These are phyloP conservation scores for Drosophila ananassae DNA, from an alignment of 1,140 invertebrate species.

Conservation along the genomic window DNA sequence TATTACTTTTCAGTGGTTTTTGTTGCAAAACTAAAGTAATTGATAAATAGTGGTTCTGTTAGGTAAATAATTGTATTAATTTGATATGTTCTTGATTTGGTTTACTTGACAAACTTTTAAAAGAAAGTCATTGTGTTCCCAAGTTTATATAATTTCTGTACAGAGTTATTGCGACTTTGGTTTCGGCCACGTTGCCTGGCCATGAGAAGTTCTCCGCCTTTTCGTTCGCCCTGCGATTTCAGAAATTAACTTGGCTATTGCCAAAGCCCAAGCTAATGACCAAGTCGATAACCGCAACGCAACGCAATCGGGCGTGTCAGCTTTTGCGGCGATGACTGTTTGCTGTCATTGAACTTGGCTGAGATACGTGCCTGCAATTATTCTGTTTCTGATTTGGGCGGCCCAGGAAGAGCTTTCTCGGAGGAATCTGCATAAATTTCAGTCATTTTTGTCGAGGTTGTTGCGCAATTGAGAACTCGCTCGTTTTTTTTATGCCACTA, in stretches of 20 bases:
- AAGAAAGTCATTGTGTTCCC: too few relatives aligned
- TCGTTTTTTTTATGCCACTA: conserved; percentile 32
- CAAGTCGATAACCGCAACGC: conserved; percentile 56
- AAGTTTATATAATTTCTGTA: too few relatives aligned
- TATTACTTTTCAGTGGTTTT: not conserved
- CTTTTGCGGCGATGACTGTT: conserved; percentile 30
- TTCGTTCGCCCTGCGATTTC: too few relatives aligned
- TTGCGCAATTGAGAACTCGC: conserved; percentile 56
- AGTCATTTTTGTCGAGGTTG: not conserved
- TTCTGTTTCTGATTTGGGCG: conserved; percentile 37
- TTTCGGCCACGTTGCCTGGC: conserved; percentile 26
- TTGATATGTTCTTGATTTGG: not conserved
- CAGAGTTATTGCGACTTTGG: conserved; percentile 26
- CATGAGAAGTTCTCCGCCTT: conserved; percentile 13
- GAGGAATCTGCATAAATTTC: conserved; percentile 50
- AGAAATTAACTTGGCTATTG: conserved; percentile 47
- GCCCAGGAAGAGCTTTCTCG: conserved; percentile 13
- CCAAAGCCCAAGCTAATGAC: conserved; percentile 59
- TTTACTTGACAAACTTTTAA: too few relatives aligned
- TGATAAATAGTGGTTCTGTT: not conserved
- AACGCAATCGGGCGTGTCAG: conserved; percentile 67
- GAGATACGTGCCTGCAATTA: conserved; percentile 73
- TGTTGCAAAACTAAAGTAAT: conserved; percentile 4
- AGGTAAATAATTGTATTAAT: not conserved
- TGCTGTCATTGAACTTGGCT: conserved; percentile 73